Percentiles rank a stretch among this genome's conserved stretches.
Conservation (phyloP, 23 tunicate species). For the Trididemnum clinides region DNA sequence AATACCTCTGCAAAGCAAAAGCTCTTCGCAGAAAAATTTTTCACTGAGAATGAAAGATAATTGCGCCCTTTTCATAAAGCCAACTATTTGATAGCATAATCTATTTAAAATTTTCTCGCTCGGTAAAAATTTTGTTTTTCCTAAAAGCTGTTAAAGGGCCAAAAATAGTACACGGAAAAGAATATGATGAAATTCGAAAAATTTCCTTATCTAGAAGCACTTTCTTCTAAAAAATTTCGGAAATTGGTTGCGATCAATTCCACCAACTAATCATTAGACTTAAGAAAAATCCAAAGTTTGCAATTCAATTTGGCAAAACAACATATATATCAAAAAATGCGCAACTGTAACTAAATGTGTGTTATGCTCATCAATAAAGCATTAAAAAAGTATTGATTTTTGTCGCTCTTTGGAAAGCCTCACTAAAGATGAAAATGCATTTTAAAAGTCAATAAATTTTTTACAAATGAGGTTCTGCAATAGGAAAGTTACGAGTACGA, state of each 20-base stretch:
- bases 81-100: slow-evolving; percentile 16
- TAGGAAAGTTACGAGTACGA: slow-evolving; percentile 21
- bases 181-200: slow-evolving; percentile 36
- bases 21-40: not conserved
- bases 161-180: slow-evolving; percentile 23
- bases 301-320: slow-evolving; percentile 34
- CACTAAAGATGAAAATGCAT: slow-evolving; percentile 27
- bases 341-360: slow-evolving; percentile 26
- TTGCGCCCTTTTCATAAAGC: not conserved
- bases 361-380: slow-evolving; percentile 7
- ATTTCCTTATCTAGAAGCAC: slow-evolving; percentile 26
- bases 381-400: slow-evolving; percentile 44
- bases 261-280: not conserved
- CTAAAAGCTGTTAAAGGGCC: not conserved
- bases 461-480: slow-evolving; percentile 15
- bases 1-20: not conserved
- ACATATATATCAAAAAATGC: slow-evolving; percentile 22
- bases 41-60: not conserved
- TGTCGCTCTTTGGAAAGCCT: slow-evolving; percentile 19
- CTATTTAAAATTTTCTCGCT: not conserved
- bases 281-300: slow-evolving; percentile 28
- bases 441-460: slow-evolving; percentile 19
- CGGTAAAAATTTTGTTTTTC: not conserved
- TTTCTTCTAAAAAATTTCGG: not conserved
- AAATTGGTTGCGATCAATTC: slow-evolving; percentile 43